These are phyloP conservation scores for Smithornis capensis DNA, from an alignment of 2,113 vertebrate species.

Conservation along the genomic window DNA sequence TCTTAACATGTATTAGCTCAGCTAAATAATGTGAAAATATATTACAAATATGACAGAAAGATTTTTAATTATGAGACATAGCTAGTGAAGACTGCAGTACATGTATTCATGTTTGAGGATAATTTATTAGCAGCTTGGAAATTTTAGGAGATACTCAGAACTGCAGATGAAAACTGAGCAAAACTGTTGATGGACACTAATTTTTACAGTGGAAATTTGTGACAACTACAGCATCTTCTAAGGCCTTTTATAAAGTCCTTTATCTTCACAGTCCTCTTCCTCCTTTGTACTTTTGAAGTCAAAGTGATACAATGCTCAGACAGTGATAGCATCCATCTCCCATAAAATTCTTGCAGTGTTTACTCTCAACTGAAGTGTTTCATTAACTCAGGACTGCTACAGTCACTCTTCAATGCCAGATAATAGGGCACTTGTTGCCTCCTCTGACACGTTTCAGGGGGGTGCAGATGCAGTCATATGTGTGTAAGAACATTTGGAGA, in stretches of 20 bases:
- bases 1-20: background rate
- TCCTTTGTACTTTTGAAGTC: constrained; percentile 12
- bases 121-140: background rate
- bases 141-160: background rate
- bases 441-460: constrained; percentile 41
- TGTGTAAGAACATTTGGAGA: constrained; percentile 80
- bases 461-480: constrained; percentile 69
- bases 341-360: background rate
- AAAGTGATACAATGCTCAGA: background rate
- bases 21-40: background rate
- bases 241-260: constrained; percentile 1
- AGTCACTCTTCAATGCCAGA: background rate
- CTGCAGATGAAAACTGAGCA: background rate
- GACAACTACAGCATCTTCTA: background rate
- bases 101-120: background rate
- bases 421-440: background rate
- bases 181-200: background rate
- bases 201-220: background rate
- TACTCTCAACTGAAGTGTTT: background rate
- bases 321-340: background rate
- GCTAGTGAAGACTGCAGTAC: background rate
- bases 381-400: background rate
- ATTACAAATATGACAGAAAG: background rate
- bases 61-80: background rate
- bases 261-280: constrained; percentile 3